These are phyloP conservation scores for Zaprionus gabonicus DNA, from an alignment of 1,140 invertebrate species.

Conservation along the genomic window DNA sequence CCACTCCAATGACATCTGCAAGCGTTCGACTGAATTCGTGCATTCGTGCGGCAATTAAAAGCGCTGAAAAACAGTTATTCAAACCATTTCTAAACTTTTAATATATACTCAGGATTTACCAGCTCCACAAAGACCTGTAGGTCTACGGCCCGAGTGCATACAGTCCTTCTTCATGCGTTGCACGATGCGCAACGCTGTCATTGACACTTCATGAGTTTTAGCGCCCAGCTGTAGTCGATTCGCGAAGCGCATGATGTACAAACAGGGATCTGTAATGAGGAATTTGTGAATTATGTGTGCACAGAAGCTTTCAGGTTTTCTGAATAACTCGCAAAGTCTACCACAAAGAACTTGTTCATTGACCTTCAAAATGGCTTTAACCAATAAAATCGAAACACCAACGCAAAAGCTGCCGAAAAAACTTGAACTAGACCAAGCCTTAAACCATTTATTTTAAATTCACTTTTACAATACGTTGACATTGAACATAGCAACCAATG, in stretches of 20 bases:
- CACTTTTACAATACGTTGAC: constrained; percentile 71
- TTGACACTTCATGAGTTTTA: constrained; percentile 97
- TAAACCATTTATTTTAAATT: constrained; percentile 64
- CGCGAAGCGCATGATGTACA: constrained; percentile 98
- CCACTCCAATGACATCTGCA: constrained; percentile 96
- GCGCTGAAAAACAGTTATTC: constrained; percentile 87
- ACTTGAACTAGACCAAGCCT: constrained; percentile 73
- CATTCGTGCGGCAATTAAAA: constrained; percentile 96
- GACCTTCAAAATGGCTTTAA: constrained; percentile 67
- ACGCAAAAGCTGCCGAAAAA: constrained; percentile 61
- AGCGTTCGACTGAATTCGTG: constrained; percentile 96
- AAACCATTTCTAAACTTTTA: not conserved
- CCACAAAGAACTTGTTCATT: constrained; percentile 70
- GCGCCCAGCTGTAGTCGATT: constrained; percentile 95
- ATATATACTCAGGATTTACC: constrained; percentile 86
- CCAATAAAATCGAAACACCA: constrained; percentile 72
- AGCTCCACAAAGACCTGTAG: constrained; percentile 98
- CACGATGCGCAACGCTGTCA: constrained; percentile 96
- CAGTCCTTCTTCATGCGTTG: constrained; percentile 99
- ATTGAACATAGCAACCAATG: constrained; percentile 38
- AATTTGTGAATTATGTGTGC: constrained; percentile 30
- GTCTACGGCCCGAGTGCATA: constrained; percentile 97
- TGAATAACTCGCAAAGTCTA: constrained; percentile 15
- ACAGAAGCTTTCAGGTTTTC: constrained; percentile 1
- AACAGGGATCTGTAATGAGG: constrained; percentile 92